Percentiles rank a stretch among this genome's conserved stretches.
Conservation (phyloP, 2,113 vertebrate species). For the Pedionomus torquatus region DNA sequence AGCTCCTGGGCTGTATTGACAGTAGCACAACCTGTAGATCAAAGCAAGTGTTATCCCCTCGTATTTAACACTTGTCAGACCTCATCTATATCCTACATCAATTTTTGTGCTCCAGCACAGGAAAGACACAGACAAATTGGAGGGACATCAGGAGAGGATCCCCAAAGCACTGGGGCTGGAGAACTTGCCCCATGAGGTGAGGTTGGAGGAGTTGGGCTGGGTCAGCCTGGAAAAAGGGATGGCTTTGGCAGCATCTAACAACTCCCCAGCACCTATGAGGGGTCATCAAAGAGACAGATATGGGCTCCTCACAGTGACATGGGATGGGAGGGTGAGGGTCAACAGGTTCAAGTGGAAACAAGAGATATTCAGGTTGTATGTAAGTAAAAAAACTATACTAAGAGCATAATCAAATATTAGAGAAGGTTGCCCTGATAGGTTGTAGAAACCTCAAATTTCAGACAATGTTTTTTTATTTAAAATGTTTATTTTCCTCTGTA, state of each 20-base stretch:
- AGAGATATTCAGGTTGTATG: fast-evolving
- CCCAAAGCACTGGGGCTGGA: not conserved
- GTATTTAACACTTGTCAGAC: not conserved
- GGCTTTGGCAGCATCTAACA: not conserved
- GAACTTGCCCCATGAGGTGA: too few relatives aligned
- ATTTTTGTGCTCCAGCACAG: not conserved
- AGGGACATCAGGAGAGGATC: not conserved
- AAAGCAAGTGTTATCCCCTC: not conserved
- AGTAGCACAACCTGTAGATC: not conserved
- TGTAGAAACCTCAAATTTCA: not conserved
- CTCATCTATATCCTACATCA: not conserved
- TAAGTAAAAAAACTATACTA: not conserved
- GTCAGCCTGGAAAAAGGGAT: not conserved
- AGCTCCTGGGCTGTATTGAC: not conserved
- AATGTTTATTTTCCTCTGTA: not conserved
- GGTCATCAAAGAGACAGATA: not conserved
- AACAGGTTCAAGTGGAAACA: not conserved
- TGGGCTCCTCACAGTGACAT: not conserved
- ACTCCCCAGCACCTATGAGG: fast-evolving
- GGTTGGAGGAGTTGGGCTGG: not conserved
- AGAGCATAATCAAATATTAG: not conserved
- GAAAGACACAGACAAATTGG: not conserved
- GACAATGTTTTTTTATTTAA: not conserved
- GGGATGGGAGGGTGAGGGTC: not conserved
- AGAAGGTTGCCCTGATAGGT: not conserved